Conservation (phyloP, 2,113 vertebrate genomes). For the Elephas maximus region DNA sequence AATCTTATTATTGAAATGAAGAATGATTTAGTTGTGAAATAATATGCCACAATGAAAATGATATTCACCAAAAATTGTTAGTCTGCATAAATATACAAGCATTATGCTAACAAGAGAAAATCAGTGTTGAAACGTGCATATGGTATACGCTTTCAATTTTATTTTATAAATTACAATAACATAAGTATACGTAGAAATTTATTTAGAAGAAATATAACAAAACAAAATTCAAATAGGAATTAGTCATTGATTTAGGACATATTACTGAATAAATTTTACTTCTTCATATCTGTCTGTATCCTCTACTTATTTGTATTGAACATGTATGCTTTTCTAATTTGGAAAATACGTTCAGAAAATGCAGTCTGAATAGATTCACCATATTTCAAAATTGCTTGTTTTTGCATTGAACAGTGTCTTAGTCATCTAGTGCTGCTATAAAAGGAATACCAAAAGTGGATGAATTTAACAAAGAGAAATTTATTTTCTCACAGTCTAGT, state of each 20-base stretch:
- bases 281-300: not conserved
- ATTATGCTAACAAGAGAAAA: not conserved
- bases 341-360: not conserved
- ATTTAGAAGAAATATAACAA: not conserved
- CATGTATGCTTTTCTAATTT: not conserved
- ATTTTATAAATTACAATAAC: not conserved
- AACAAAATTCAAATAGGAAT: not conserved
- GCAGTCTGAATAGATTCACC: not conserved
- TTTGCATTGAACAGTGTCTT: not conserved
- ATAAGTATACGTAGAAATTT: not conserved
- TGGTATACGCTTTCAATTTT: not conserved
- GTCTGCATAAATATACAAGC: not conserved
- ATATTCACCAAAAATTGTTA: not conserved
- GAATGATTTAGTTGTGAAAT: not conserved
- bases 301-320: not conserved
- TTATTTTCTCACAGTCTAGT: too few species aligned
- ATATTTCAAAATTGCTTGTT: not conserved
- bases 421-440: too few species aligned
- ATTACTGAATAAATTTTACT: not conserved
- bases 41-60: not conserved
- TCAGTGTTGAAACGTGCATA: not conserved
- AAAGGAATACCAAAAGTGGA: too few species aligned
- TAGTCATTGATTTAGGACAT: not conserved
- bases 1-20: not conserved
- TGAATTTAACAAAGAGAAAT: too few species aligned